Evolutionary conservation across 1,140 invertebrate species (phyloP), one percentile per base, ranked within the genome.

Genomic region (Drosophila sp.): DNA sequence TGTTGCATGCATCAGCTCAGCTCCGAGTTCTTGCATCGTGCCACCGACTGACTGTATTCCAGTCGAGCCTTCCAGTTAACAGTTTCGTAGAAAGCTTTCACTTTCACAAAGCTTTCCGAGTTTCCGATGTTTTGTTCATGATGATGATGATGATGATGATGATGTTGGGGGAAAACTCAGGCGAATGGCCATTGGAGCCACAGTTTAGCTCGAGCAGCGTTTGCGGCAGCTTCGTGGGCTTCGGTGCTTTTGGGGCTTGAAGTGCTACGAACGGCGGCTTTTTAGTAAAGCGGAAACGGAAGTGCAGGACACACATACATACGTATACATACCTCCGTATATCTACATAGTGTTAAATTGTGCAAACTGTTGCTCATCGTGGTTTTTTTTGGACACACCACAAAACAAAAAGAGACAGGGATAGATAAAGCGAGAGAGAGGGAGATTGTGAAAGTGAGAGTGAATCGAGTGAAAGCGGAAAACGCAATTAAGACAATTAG

Each of bases 151-250:
- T 17, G 17, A 17, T 17, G 17, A 17, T 17, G 17, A 17, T 17
- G 17, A 17, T 17, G n/a, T 44, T 41, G 40, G 10, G 41, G 44
- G 44, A 80, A 68, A 76, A 67, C 66, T 66, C 65, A 72, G 61
- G 35, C 50, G 66, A 50, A 57, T 35, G 66, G 40, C 33, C 40
- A 56, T 11, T 33, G 50, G 60, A 76, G 61, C 62, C 70, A 79
- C 82, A 86, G 82, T 86, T 79, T 76, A 86, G 82, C 79, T 86
- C 66, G 82, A 86, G 83, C 83, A 79, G 83, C 83, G 62, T 61
- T 65, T 76, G 75, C 72, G 67, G 69, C 74, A 71, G 75, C 74
- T 83, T 86, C 70, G 83, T 77, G 44, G 71, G 73, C 64, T 64
- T 75, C 35, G 57, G 60, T 73, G 70, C 76, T 69, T 72, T 77